Conservation (phyloP, 2,113 vertebrate genomes). For the Crotalus helleri region DNA sequence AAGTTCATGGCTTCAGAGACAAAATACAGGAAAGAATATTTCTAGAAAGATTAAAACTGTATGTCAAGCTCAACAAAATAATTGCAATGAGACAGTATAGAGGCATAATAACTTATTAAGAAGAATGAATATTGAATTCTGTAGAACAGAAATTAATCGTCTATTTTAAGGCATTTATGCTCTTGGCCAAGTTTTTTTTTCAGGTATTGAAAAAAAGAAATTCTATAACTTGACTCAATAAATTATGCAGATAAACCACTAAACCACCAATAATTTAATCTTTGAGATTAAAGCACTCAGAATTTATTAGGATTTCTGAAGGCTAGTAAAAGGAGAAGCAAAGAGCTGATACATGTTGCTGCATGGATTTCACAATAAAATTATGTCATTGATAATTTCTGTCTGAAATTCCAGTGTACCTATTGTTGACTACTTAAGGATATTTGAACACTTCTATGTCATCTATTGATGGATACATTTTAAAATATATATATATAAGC, state of each 20-base stretch:
- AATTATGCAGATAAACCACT: background rate
- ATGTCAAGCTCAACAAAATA: slow-evolving; percentile 48
- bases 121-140: slow-evolving; percentile 45
- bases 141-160: background rate
- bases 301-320: background rate
- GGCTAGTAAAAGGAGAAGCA: background rate
- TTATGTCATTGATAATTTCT: background rate
- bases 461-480: background rate
- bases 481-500: too few species aligned
- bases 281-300: background rate
- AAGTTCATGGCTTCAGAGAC: slow-evolving; percentile 35
- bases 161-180: background rate
- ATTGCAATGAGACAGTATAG: slow-evolving; percentile 28
- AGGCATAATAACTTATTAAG: slow-evolving; percentile 36
- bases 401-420: background rate
- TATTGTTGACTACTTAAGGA: background rate
- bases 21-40: slow-evolving; percentile 33
- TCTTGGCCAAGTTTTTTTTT: background rate
- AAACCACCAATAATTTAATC: background rate
- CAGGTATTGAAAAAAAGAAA: background rate
- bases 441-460: background rate
- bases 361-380: background rate
- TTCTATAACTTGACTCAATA: background rate
- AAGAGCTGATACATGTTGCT: background rate
- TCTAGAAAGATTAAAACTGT: slow-evolving; percentile 50